phyloP scores from a whole-genome alignment of 2,888 invertebrate genomes.

The Galerucella calmariensis region DNA sequence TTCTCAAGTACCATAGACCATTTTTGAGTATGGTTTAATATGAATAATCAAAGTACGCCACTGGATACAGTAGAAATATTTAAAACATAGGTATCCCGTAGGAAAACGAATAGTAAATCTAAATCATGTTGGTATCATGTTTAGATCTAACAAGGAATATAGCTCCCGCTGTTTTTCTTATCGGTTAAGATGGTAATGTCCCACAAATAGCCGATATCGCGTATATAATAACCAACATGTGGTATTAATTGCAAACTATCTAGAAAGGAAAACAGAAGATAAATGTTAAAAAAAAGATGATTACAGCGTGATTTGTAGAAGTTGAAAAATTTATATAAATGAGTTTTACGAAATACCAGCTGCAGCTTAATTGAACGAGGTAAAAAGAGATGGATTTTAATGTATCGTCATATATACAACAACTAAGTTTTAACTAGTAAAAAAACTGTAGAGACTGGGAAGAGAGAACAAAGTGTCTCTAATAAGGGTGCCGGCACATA shows the following conservation, averaged over 20 bases:
- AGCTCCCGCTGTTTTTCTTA: slow-evolving; percentile 41
- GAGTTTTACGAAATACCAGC: not conserved
- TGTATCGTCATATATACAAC: too few relatives aligned
- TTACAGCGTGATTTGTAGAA: not conserved
- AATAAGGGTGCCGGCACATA: too few relatives aligned
- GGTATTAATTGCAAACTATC: slow-evolving; percentile 15
- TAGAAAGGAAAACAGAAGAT: slow-evolving; percentile 1
- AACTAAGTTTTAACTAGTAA: too few relatives aligned
- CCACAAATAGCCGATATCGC: slow-evolving; percentile 16
- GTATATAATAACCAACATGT: slow-evolving; percentile 21
- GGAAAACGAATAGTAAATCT: slow-evolving; percentile 42
- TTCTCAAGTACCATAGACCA: not conserved
- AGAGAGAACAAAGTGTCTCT: too few relatives aligned
- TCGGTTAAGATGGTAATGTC: slow-evolving; percentile 18
- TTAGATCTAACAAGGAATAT: slow-evolving; percentile 35
- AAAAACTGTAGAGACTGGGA: too few relatives aligned
- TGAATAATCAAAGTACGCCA: not conserved
- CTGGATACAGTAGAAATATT: slow-evolving; percentile 2
- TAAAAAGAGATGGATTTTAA: not conserved
- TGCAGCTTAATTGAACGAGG: not conserved
- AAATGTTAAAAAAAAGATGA: not conserved
- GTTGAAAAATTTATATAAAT: not conserved
- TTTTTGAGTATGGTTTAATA: not conserved
- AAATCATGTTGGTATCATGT: slow-evolving; percentile 44
- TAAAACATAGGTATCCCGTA: slow-evolving; percentile 37